Evolutionary conservation across 2,113 vertebrate genomes (phyloP).

Genomic region (Muscicapa adusta): DNA sequence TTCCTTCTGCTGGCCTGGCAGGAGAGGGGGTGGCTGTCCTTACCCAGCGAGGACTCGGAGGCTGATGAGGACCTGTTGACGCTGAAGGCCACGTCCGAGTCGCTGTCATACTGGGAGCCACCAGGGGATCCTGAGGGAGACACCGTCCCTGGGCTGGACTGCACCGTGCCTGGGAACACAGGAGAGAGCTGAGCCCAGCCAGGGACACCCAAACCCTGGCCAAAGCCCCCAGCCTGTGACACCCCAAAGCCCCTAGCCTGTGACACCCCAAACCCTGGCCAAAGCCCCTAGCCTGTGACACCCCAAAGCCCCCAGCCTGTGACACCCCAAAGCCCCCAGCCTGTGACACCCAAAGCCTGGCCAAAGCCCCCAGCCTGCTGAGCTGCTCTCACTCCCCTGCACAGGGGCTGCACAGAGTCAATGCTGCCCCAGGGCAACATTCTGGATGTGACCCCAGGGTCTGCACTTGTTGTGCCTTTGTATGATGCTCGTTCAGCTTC

Average conservation of each 20-base stretch:
- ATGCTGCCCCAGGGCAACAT: background rate
- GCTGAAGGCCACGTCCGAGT: constrained; percentile 94
- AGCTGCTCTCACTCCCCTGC: no score
- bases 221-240: background rate
- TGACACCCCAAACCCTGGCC: no score
- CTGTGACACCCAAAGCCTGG: no score
- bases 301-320: background rate
- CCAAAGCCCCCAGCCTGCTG: no score
- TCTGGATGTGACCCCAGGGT: background rate
- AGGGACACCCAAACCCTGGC: background rate
- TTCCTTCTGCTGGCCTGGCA: background rate
- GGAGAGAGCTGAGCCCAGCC: background rate
- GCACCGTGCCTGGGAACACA: constrained; percentile 83
- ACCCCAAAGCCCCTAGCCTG: background rate
- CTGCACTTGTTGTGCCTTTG: background rate
- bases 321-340: no score
- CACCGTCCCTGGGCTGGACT: constrained; percentile 82
- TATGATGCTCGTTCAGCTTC: background rate
- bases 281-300: background rate
- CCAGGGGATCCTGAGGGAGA: constrained; percentile 89
- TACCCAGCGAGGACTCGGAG: constrained; percentile 97
- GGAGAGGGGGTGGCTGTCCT: background rate
- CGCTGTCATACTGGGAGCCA: constrained; percentile 92
- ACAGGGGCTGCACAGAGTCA: background rate
- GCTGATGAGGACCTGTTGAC: constrained; percentile 95